Evolutionary conservation across 2,113 vertebrate species (phyloP).

Genomic region (Anarhynchus alexandrinus): DNA sequence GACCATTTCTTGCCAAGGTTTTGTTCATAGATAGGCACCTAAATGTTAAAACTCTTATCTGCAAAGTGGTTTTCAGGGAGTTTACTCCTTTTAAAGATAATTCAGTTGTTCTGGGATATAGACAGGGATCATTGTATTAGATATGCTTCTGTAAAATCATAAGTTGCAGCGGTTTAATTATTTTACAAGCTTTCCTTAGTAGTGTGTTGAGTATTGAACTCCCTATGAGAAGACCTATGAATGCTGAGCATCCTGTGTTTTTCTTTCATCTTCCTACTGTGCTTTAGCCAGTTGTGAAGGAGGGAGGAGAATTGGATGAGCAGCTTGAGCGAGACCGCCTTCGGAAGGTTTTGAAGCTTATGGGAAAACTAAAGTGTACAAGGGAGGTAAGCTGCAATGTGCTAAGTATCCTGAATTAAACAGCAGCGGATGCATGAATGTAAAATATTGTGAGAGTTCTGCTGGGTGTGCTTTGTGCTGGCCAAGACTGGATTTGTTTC

Average conservation of each 20-base stretch:
- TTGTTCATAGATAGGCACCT: neutral
- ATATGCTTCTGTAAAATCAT: neutral
- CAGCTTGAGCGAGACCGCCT: constrained; percentile 85
- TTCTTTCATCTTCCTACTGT: neutral
- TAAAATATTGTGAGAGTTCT: neutral
- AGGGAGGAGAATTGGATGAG: constrained; percentile 79
- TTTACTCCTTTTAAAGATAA: neutral
- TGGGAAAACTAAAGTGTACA: constrained; percentile 88
- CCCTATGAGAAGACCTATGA: neutral
- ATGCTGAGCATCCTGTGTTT: neutral
- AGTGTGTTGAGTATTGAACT: neutral
- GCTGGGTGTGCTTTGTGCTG: neutral
- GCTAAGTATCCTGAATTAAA: neutral
- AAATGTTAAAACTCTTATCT: neutral
- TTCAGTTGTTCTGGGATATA: neutral
- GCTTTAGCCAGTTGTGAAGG: constrained; percentile 80
- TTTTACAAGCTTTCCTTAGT: neutral
- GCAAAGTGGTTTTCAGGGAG: neutral
- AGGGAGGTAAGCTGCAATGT: constrained; percentile 79
- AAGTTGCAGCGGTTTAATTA: neutral
- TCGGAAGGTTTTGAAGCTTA: constrained; percentile 87
- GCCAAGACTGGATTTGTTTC: neutral
- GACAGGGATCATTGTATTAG: neutral
- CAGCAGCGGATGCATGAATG: neutral
- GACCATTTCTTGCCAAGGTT: neutral